Conservation (phyloP, 2,888 invertebrate genomes). For the Thymelicus lineola region DNA sequence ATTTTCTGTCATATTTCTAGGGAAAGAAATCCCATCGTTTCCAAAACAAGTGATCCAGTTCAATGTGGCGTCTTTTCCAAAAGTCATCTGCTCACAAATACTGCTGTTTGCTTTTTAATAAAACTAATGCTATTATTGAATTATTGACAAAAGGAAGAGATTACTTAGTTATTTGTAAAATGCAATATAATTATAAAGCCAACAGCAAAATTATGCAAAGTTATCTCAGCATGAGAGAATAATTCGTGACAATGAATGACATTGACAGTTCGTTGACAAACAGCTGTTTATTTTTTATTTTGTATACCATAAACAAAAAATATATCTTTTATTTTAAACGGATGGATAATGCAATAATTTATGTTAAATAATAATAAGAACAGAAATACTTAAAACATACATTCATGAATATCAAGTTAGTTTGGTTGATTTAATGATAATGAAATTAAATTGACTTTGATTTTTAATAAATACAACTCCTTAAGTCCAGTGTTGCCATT, state of each 20-base stretch:
- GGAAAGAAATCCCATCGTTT: slow-evolving; percentile 67
- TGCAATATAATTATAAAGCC: too few relatives aligned
- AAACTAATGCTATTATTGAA: neutral
- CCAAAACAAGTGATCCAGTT: slow-evolving; percentile 64
- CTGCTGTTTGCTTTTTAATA: neutral
- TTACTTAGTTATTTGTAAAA: neutral
- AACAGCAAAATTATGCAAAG: neutral
- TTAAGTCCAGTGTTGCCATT: neutral
- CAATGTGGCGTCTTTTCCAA: slow-evolving; percentile 58
- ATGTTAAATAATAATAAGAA: too few relatives aligned
- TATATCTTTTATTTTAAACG: too few relatives aligned
- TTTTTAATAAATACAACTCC: neutral
- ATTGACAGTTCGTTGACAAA: slow-evolving; percentile 21
- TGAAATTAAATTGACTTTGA: too few relatives aligned
- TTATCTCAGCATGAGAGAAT: neutral
- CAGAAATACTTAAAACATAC: too few relatives aligned
- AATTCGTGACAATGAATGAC: slow-evolving; percentile 2
- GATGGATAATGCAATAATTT: too few relatives aligned
- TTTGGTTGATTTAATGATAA: too few relatives aligned
- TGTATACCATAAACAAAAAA: neutral
- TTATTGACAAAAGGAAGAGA: neutral
- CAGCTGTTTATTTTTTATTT: slow-evolving; percentile 25
- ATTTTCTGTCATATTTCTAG: slow-evolving; percentile 78
- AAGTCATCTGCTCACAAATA: slow-evolving; percentile 65
- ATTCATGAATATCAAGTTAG: too few relatives aligned